Evolutionary conservation across 2,888 invertebrate genomes (phyloP).

Genomic region (Nephrocerus scutellatus): DNA sequence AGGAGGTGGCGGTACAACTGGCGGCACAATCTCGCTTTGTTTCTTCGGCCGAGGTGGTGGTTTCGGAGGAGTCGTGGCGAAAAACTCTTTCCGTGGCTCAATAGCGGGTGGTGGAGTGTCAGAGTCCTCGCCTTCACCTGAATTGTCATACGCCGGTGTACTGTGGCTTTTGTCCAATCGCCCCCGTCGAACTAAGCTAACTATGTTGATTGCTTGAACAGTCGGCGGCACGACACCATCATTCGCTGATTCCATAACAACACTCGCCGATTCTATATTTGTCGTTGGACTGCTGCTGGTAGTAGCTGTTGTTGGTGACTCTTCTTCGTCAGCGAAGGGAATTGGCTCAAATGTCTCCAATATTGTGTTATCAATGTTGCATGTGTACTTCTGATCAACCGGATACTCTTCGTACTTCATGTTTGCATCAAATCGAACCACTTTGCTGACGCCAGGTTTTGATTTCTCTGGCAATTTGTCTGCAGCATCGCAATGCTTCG

Average conservation of each 20-base stretch:
- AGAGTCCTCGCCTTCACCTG: constrained; percentile 47
- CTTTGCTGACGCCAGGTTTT: constrained; percentile 46
- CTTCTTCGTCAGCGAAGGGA: constrained; percentile 46
- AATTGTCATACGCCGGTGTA: constrained; percentile 70
- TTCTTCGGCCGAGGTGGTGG: constrained; percentile 48
- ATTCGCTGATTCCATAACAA: constrained; percentile 7
- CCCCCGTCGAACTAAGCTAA: constrained; percentile 45
- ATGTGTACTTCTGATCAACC: constrained; percentile 42
- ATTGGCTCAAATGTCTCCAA: constrained; percentile 47
- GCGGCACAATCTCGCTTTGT: constrained; percentile 36
- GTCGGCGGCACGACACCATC: constrained; percentile 24
- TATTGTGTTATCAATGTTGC: constrained; percentile 47
- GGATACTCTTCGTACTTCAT: constrained; percentile 45
- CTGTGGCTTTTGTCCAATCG: constrained; percentile 73
- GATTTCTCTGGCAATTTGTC: constrained; percentile 28
- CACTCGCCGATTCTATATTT: too few relatives aligned
- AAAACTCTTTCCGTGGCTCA: constrained; percentile 45
- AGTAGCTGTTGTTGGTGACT: constrained; percentile 15
- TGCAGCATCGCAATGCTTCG: constrained; percentile 5
- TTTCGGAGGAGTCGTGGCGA: constrained; percentile 45
- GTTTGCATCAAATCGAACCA: constrained; percentile 46
- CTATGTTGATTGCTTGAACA: constrained; percentile 38
- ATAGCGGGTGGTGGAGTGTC: constrained; percentile 46
- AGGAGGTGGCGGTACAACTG: constrained; percentile 50
- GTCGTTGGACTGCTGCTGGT: constrained; percentile 3